These are phyloP conservation scores for Mesembrinibis cayennensis DNA, from an alignment of 2,113 vertebrate genomes.

Conservation along the genomic window DNA sequence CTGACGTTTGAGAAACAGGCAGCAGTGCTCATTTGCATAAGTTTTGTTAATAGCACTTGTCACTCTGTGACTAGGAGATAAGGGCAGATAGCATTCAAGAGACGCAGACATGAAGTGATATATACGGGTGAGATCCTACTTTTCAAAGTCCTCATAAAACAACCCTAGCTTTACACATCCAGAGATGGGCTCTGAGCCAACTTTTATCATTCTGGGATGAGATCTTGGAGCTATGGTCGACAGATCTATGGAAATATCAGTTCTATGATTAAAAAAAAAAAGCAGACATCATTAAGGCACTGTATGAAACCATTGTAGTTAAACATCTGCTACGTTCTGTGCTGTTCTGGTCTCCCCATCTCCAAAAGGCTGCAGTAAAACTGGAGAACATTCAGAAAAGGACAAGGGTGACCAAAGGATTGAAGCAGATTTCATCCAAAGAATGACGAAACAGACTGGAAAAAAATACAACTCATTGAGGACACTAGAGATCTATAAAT, in stretches of 20 bases:
- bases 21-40: conserved; percentile 49
- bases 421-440: neutral
- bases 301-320: neutral
- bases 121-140: neutral
- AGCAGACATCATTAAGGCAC: neutral
- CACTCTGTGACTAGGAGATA: conserved; percentile 33
- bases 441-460: neutral
- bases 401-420: neutral
- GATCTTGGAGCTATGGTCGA: neutral
- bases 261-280: neutral
- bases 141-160: conserved; percentile 9
- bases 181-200: neutral
- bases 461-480: neutral
- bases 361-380: neutral
- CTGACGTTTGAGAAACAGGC: neutral
- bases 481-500: neutral
- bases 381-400: neutral
- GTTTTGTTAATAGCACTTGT: conserved; percentile 54
- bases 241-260: neutral
- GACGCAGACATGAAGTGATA: neutral
- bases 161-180: neutral
- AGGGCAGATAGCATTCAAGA: conserved; percentile 21
- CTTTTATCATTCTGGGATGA: neutral
- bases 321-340: neutral
- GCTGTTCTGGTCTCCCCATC: neutral